Base-by-base conservation (phyloP, 2,888 invertebrate genomes). In the Hypena proboscidalis region DNA sequence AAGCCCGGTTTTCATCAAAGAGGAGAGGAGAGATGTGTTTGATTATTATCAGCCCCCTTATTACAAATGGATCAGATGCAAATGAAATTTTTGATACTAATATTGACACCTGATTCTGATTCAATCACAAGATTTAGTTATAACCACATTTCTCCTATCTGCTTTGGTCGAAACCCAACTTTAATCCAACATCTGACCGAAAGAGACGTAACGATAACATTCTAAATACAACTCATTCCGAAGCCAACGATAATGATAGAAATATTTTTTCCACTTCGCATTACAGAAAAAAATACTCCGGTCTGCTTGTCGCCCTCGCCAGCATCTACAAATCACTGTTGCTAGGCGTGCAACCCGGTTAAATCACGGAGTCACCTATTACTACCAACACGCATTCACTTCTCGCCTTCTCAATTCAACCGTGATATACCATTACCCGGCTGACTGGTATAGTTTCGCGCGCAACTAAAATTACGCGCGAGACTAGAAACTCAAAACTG, bases 251-350 rank as follows among this genome's bases (percentile, higher is more conserved):
- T 44, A 41, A 26, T 40, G 21, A 22, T 32, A 20, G 21, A 38
- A 31, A 43, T 43, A 11, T 40, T 46, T 36, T 44, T 32, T 8
- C 6, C 23, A 20, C 4, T 23, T 11, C 27, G 22, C 13, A 37
- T 19, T 48, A 62, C 35, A 56, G 45, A 50, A 49, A 46, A 50
- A 57, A 53, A 37, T 65, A 62, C 66, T 63, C 61, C 55, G 65
- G 67, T 49, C 66, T 53, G 69, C 66, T 52, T 72, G 71, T 68
- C 73, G 70, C 70, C 67, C 56, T 67, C 62, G 53, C 50, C 47
- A 45, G 34, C 31, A 65, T 42, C 48, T 54, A 47, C 30, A 42
- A 47, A 41, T 44, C 42, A 49, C 59, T 73, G 78, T 79, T 78
- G 66, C 79, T 68, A 77, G 44, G 73, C 59, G 48, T 39, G 35